Evolutionary conservation across 2,113 vertebrate genomes (phyloP).

Genomic region (Elgaria multicarinata): DNA sequence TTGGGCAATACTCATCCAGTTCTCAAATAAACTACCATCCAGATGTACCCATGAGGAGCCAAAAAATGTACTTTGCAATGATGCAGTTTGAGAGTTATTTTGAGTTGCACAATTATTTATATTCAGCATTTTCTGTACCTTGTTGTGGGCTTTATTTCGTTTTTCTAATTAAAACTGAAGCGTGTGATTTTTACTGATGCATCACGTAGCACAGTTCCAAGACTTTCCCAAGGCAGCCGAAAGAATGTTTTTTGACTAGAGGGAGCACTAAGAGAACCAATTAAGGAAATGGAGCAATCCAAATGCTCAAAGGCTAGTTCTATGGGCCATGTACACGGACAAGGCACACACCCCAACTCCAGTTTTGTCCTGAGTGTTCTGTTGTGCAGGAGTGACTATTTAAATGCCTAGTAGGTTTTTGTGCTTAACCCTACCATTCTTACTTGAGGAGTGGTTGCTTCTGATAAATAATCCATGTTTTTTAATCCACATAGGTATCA

Average conservation of each 20-base stretch:
- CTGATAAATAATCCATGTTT: not conserved
- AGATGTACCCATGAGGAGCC: not conserved
- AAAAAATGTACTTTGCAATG: not conserved
- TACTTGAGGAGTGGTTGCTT: not conserved
- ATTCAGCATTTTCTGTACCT: not conserved
- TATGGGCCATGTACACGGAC: not conserved
- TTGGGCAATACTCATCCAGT: not conserved
- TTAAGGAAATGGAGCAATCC: constrained; percentile 18
- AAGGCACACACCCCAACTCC: not conserved
- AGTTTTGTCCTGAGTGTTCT: not conserved
- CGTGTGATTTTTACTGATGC: not conserved
- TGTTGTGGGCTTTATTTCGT: not conserved
- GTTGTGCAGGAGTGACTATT: not conserved
- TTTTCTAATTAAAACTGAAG: constrained; percentile 11
- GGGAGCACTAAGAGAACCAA: constrained; percentile 9
- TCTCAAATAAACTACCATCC: not conserved
- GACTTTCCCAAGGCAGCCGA: constrained; percentile 12
- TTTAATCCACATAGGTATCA: not conserved
- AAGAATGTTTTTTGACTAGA: not conserved
- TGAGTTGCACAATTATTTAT: not conserved
- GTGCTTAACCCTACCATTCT: not conserved
- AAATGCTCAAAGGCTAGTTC: not conserved
- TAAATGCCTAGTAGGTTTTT: not conserved
- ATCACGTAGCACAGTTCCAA: not conserved
- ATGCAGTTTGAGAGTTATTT: not conserved